phyloP scores from a whole-genome alignment of 2,113 vertebrate genomes.

The Ondatra zibethicus region DNA sequence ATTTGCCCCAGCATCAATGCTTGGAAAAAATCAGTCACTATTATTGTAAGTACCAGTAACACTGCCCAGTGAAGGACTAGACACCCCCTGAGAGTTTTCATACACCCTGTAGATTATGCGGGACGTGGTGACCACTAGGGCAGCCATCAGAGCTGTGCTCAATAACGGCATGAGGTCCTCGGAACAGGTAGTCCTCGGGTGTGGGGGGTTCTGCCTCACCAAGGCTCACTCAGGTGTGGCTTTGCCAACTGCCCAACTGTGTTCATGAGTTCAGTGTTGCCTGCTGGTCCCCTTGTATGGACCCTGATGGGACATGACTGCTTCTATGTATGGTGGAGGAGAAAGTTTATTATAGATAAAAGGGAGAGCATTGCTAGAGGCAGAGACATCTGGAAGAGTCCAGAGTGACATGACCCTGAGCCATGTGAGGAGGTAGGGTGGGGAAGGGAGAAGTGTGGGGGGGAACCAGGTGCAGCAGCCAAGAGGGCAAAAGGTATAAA shows the following conservation, averaged over 20 bases:
- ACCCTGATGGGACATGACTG: neutral
- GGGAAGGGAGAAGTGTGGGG: neutral
- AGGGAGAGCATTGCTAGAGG: neutral
- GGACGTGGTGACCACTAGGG: neutral
- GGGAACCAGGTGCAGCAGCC: neutral
- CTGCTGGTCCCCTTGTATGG: neutral
- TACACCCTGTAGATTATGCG: neutral
- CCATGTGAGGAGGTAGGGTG: neutral
- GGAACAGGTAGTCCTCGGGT: neutral
- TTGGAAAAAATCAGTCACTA: neutral
- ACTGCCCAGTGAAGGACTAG: neutral
- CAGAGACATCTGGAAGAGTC: neutral
- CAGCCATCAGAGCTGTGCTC: neutral
- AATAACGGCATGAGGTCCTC: neutral
- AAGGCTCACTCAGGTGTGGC: neutral
- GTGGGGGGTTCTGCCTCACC: neutral
- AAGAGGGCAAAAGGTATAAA: neutral
- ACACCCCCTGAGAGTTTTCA: neutral
- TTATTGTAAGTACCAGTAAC: neutral
- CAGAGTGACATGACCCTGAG: neutral
- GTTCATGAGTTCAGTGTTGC: neutral
- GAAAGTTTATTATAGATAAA: neutral
- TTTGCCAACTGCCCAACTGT: neutral
- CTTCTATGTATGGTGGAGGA: neutral
- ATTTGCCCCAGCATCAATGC: neutral